Conservation (phyloP, 2,797 vertebrate species). For the Myiotriccus ornatus region DNA sequence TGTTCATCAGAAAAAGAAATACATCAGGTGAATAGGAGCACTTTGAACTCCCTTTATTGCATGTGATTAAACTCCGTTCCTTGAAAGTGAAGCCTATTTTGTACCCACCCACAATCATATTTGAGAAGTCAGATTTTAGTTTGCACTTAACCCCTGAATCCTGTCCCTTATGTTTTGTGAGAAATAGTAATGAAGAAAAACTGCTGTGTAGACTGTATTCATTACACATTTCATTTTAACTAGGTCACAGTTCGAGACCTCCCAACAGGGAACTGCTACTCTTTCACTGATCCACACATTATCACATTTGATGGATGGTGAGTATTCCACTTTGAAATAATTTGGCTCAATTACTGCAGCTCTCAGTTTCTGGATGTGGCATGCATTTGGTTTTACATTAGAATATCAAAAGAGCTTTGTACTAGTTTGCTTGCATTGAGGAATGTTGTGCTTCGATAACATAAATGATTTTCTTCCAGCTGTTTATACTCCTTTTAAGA, state of each 20-base stretch:
- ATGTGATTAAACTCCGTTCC: conserved; percentile 58
- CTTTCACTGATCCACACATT: conserved; percentile 81
- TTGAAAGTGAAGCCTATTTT: conserved; percentile 54
- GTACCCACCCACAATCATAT: background rate
- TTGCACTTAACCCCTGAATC: conserved; percentile 64
- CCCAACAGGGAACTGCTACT: conserved; percentile 79
- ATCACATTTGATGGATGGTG: conserved; percentile 84
- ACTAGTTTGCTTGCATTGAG: conserved; percentile 38
- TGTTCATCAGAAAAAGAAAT: conserved; percentile 34
- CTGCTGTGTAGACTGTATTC: conserved; percentile 46
- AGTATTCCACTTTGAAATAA: conserved; percentile 45
- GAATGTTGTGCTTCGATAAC: conserved; percentile 24
- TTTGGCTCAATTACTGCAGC: conserved; percentile 39
- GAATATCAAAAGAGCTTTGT: background rate
- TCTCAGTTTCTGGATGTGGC: conserved; percentile 22
- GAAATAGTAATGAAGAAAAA: conserved; percentile 61
- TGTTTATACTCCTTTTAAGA: conserved; percentile 23
- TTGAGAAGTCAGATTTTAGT: conserved; percentile 66
- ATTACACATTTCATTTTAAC: conserved; percentile 70
- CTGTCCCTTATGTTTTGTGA: conserved; percentile 39
- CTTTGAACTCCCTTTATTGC: conserved; percentile 26
- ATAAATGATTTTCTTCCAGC: background rate
- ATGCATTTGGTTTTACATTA: conserved; percentile 38
- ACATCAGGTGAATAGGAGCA: conserved; percentile 25
- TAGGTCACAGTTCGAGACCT: conserved; percentile 81